These are phyloP conservation scores for Eupeodes luniger DNA, from an alignment of 2,888 invertebrate genomes.

Conservation along the genomic window DNA sequence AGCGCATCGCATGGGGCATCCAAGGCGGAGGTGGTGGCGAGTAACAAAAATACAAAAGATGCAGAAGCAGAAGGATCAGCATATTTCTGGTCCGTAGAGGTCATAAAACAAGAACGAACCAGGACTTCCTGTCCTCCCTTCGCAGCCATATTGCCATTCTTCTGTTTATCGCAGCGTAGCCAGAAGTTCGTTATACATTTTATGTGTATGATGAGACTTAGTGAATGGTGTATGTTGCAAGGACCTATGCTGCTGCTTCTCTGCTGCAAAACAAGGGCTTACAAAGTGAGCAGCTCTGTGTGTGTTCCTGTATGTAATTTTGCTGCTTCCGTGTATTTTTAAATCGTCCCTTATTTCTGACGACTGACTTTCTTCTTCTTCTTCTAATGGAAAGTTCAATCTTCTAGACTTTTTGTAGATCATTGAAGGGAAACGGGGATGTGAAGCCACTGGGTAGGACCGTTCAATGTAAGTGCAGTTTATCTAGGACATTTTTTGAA, in stretches of 20 bases:
- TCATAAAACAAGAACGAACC: constrained; percentile 58
- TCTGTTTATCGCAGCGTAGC: constrained; percentile 30
- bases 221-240: background rate
- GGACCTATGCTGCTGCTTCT: background rate
- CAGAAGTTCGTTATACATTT: background rate
- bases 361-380: background rate
- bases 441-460: background rate
- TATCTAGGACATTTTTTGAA: constrained; percentile 62
- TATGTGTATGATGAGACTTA: background rate
- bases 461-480: too few relatives aligned
- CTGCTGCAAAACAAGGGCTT: constrained; percentile 41
- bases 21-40: background rate
- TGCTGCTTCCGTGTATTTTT: background rate
- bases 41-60: constrained; percentile 15
- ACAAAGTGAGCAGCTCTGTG: constrained; percentile 66
- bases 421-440: background rate
- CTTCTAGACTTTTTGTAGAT: constrained; percentile 26
- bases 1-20: background rate
- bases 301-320: constrained; percentile 5
- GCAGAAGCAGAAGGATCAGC: background rate
- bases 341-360: background rate
- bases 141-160: background rate
- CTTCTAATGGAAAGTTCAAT: constrained; percentile 1
- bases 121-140: constrained; percentile 2
- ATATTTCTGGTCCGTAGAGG: constrained; percentile 58